Percentiles rank a stretch among this genome's conserved stretches.
Evolutionary conservation across 2,888 invertebrate species (phyloP).

Genomic region (Biston stratarius): DNA sequence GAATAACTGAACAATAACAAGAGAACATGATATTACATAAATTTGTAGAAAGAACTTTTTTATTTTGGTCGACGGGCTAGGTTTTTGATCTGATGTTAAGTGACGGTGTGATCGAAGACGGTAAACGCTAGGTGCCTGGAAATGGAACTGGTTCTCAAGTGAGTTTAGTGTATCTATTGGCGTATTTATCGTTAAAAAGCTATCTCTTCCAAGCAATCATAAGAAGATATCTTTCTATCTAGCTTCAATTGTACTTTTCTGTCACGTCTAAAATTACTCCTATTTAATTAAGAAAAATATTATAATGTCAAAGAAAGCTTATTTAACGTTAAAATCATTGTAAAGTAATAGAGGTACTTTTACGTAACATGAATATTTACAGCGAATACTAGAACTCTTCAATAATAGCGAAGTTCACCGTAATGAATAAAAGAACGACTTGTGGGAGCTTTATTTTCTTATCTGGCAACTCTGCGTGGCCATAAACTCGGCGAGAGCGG

Average conservation of each 20-base stretch:
- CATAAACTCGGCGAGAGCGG: constrained; percentile 34
- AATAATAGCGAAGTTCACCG: constrained; percentile 40
- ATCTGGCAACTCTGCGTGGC: constrained; percentile 36
- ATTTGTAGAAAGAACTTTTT: too few species aligned
- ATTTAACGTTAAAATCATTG: neutral
- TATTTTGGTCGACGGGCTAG: too few species aligned
- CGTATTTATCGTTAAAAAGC: too few species aligned
- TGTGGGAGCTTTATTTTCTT: constrained; percentile 39
- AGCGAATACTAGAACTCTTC: constrained; percentile 18
- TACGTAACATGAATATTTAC: constrained; percentile 14
- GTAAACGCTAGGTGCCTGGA: too few species aligned
- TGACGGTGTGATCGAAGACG: too few species aligned
- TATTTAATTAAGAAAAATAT: neutral
- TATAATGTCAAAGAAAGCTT: neutral
- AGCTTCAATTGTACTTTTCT: too few species aligned
- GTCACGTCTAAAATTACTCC: neutral
- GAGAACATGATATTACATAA: neutral
- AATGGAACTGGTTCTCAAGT: too few species aligned
- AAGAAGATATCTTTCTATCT: too few species aligned
- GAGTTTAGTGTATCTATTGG: too few species aligned
- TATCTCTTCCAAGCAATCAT: too few species aligned
- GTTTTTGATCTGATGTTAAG: too few species aligned
- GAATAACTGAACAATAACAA: too few species aligned
- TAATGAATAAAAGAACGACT: constrained; percentile 48
- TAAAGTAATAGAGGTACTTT: neutral